phyloP scores from a whole-genome alignment of 2,888 invertebrate species.

The Pyrrhia umbra region DNA sequence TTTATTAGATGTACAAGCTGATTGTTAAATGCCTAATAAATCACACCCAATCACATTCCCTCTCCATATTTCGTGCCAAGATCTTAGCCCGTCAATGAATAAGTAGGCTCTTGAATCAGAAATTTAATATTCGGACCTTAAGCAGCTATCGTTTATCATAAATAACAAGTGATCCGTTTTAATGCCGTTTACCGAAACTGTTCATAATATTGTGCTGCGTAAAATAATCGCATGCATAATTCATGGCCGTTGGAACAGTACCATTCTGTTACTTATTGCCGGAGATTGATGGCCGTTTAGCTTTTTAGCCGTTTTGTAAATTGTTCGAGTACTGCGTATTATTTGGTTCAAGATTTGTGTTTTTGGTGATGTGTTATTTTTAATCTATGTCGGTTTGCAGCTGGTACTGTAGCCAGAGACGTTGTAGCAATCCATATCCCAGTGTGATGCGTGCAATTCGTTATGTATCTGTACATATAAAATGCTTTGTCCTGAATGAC shows the following conservation, averaged over 20 bases:
- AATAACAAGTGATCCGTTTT: conserved; percentile 56
- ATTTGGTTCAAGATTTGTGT: background rate
- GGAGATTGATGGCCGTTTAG: conserved; percentile 39
- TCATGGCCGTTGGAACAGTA: conserved; percentile 55
- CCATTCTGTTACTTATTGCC: conserved; percentile 37
- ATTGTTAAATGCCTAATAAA: conserved; percentile 11
- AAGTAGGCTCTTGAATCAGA: conserved; percentile 23
- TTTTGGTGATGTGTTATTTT: background rate
- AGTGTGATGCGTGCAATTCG: no score
- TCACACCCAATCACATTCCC: background rate
- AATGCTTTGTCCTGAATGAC: no score
- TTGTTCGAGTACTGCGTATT: background rate
- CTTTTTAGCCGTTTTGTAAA: conserved; percentile 17
- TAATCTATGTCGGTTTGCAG: no score
- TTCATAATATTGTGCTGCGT: conserved; percentile 57
- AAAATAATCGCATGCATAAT: conserved; percentile 68
- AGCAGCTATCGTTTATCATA: conserved; percentile 54
- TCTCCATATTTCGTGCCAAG: background rate
- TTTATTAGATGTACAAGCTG: no score
- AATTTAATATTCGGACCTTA: conserved; percentile 40
- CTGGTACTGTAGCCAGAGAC: no score
- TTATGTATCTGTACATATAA: no score
- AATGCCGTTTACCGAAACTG: conserved; percentile 51
- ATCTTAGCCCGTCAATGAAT: conserved; percentile 22
- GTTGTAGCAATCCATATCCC: no score